Conservation (phyloP, 1,140 invertebrate species). For the Oppia nitens region DNA sequence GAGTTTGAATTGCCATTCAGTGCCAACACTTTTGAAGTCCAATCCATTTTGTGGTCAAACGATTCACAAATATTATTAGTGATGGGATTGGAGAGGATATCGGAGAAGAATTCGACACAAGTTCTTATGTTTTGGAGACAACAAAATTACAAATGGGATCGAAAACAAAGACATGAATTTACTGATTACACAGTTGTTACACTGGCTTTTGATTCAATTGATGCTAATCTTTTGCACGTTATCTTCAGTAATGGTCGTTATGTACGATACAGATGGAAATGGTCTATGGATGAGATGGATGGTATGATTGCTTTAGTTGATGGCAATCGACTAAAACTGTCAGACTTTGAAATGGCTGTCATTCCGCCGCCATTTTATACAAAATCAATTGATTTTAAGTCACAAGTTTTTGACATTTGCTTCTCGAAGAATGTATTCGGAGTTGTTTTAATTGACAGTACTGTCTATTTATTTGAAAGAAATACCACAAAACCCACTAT, state of each 20-base stretch:
- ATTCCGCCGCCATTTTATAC: slow-evolving; percentile 69
- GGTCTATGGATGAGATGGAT: slow-evolving; percentile 37
- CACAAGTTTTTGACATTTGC: slow-evolving; percentile 38
- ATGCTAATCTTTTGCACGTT: slow-evolving; percentile 41
- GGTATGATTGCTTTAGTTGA: slow-evolving; percentile 55
- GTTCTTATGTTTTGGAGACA: slow-evolving; percentile 56
- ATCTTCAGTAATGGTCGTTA: slow-evolving; percentile 36
- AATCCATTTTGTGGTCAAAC: slow-evolving; percentile 51
- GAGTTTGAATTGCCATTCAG: slow-evolving; percentile 47
- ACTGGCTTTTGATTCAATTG: slow-evolving; percentile 41
- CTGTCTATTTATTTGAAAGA: not conserved
- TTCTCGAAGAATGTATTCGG: not conserved
- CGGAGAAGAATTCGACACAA: not conserved
- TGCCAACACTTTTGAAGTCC: slow-evolving; percentile 32
- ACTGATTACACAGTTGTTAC: slow-evolving; percentile 19
- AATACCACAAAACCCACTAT: not conserved
- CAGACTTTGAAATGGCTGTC: slow-evolving; percentile 48
- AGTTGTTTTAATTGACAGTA: not conserved
- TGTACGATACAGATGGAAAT: slow-evolving; percentile 42
- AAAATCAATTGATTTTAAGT: slow-evolving; percentile 36
- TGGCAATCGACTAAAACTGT: slow-evolving; percentile 49
- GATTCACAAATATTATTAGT: slow-evolving; percentile 57
- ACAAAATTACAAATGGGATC: slow-evolving; percentile 78
- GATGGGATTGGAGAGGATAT: slow-evolving; percentile 27
- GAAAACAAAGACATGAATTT: slow-evolving; percentile 52